Percentiles rank a stretch among this genome's conserved stretches.
Evolutionary conservation across 2,888 invertebrate genomes (phyloP).

Genomic region (Amiota minor): DNA sequence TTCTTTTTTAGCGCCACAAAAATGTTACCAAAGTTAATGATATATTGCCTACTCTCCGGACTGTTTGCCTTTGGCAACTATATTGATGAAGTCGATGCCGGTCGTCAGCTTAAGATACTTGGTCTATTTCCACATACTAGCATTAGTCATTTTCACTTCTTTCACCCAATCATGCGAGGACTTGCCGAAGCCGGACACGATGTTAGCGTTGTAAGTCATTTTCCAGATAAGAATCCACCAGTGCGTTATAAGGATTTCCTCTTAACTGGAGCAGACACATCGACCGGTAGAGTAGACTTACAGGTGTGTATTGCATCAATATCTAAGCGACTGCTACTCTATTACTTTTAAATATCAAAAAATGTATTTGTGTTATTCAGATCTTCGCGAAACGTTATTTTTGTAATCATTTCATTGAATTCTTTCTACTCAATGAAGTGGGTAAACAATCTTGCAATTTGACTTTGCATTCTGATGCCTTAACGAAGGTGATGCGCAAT

Average conservation of each 20-base stretch:
- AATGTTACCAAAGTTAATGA: constrained; percentile 11
- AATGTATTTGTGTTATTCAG: constrained; percentile 45
- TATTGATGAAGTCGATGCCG: constrained; percentile 42
- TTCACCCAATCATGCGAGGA: constrained; percentile 74
- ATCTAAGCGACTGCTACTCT: neutral
- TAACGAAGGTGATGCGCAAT: constrained; percentile 69
- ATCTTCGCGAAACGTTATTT: constrained; percentile 66
- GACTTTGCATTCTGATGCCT: constrained; percentile 67
- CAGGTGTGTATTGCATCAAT: constrained; percentile 55
- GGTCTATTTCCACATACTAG: constrained; percentile 74
- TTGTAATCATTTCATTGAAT: constrained; percentile 67
- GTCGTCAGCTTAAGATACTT: constrained; percentile 65
- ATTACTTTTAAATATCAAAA: no score
- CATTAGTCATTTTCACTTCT: constrained; percentile 74
- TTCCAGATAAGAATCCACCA: constrained; percentile 72
- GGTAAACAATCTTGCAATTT: constrained; percentile 69
- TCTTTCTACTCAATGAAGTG: constrained; percentile 70
- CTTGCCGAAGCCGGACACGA: constrained; percentile 74
- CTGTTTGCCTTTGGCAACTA: constrained; percentile 30
- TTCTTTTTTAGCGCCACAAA: neutral
- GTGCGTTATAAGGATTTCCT: constrained; percentile 69
- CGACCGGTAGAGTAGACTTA: constrained; percentile 68
- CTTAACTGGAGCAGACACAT: constrained; percentile 58
- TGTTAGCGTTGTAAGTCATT: constrained; percentile 74
- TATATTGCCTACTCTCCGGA: constrained; percentile 22